Percentiles rank a stretch among this genome's conserved stretches.
Conservation (phyloP, 2,797 vertebrate genomes). For the Propithecus deckenii region DNA sequence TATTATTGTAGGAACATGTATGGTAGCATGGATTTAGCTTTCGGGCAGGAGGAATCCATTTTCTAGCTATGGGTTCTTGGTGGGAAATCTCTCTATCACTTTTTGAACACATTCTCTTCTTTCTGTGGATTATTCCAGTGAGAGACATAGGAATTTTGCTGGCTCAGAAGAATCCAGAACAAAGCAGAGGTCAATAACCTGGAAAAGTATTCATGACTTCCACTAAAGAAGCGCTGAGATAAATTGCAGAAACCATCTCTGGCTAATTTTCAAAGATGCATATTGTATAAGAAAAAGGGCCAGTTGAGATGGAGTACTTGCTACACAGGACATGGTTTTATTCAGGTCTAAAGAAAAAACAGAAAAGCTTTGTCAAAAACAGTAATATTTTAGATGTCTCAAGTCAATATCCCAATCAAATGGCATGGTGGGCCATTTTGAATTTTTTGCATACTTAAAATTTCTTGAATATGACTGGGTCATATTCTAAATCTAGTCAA, state of each 20-base stretch:
- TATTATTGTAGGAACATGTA: background rate
- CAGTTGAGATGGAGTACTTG: background rate
- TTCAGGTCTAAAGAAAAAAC: background rate
- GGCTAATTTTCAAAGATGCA: conserved; percentile 65
- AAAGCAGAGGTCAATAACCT: conserved; percentile 59
- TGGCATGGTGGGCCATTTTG: conserved; percentile 17
- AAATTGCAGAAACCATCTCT: conserved; percentile 39
- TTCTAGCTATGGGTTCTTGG: background rate
- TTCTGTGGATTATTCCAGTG: conserved; percentile 32
- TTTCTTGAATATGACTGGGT: background rate
- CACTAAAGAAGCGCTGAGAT: conserved; percentile 55
- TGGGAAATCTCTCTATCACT: background rate
- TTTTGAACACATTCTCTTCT: background rate
- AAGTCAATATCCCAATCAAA: conserved; percentile 47
- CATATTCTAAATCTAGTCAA: background rate
- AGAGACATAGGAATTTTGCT: background rate
- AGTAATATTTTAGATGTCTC: conserved; percentile 35
- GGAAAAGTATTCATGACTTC: conserved; percentile 58
- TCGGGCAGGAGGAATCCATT: background rate
- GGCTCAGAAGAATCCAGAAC: conserved; percentile 39
- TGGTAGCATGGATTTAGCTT: background rate
- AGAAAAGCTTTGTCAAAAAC: background rate
- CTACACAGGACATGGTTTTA: background rate
- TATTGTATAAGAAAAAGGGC: conserved; percentile 15
- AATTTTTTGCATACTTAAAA: background rate